phyloP scores from a whole-genome alignment of 2,113 vertebrate genomes.

The Grammomys surdaster region DNA sequence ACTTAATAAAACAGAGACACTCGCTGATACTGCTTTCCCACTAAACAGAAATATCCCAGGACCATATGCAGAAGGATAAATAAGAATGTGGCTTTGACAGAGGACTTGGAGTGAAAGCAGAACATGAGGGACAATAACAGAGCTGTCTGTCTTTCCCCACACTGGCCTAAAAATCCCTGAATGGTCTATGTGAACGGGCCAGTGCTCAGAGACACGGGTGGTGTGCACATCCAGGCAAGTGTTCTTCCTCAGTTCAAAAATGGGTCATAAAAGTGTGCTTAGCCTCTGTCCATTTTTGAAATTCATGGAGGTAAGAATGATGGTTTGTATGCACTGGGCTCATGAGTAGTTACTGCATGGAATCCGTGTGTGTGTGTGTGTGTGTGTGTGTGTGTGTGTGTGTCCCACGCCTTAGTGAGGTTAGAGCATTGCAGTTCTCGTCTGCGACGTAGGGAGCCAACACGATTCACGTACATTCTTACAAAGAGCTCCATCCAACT shows the following conservation, averaged over 20 bases:
- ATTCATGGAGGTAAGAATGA: background rate
- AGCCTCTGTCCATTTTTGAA: background rate
- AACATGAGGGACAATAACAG: slow-evolving; percentile 32
- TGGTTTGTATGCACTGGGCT: background rate
- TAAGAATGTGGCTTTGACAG: slow-evolving; percentile 57
- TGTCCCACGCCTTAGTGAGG: background rate
- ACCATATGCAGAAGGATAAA: slow-evolving; percentile 68
- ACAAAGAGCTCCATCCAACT: background rate
- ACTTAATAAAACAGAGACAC: slow-evolving; percentile 76
- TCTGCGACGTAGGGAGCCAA: background rate
- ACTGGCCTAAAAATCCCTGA: background rate
- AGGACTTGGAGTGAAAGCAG: slow-evolving; percentile 31
- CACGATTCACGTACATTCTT: background rate
- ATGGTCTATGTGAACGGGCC: background rate
- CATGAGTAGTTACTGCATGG: accelerated
- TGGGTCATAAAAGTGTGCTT: background rate
- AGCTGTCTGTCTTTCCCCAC: background rate
- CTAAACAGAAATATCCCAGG: slow-evolving; percentile 58
- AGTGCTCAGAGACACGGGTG: background rate
- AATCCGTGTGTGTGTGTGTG: background rate
- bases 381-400: no score
- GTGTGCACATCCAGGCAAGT: background rate
- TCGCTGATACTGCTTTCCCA: slow-evolving; percentile 17
- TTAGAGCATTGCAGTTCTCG: background rate
- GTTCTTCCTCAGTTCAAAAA: background rate